Conservation (phyloP, 1,140 invertebrate genomes). For the Euura saliciscinereae region DNA sequence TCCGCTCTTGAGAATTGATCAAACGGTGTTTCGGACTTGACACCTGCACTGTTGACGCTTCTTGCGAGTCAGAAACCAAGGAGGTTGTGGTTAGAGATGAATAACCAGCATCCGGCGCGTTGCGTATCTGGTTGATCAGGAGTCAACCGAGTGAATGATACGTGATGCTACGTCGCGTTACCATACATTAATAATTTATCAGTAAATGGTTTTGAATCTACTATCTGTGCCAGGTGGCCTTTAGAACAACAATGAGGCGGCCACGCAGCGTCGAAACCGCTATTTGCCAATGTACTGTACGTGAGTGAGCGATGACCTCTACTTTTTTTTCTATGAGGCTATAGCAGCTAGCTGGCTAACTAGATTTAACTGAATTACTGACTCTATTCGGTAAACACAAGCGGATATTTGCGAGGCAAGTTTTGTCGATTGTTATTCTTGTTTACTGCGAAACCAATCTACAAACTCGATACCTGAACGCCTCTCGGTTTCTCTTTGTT, state of each 20-base stretch:
- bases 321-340: background rate
- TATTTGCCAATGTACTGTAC: background rate
- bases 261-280: background rate
- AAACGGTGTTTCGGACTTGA: background rate
- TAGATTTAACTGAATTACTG: no score
- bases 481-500: no score
- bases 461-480: no score
- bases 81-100: background rate
- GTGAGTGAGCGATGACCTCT: background rate
- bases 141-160: background rate
- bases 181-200: slow-evolving; percentile 4
- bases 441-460: no score
- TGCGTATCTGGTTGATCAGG: background rate
- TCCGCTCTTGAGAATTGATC: background rate
- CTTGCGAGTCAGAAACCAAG: background rate
- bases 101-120: background rate
- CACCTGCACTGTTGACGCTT: background rate
- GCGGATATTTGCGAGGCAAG: no score
- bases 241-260: background rate
- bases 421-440: no score
- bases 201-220: background rate
- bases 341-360: no score
- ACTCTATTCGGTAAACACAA: no score
- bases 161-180: background rate
- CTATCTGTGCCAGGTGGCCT: background rate